These are phyloP conservation scores for Scomberomorus guttatus DNA, from an alignment of 2,797 vertebrate species.

Conservation along the genomic window DNA sequence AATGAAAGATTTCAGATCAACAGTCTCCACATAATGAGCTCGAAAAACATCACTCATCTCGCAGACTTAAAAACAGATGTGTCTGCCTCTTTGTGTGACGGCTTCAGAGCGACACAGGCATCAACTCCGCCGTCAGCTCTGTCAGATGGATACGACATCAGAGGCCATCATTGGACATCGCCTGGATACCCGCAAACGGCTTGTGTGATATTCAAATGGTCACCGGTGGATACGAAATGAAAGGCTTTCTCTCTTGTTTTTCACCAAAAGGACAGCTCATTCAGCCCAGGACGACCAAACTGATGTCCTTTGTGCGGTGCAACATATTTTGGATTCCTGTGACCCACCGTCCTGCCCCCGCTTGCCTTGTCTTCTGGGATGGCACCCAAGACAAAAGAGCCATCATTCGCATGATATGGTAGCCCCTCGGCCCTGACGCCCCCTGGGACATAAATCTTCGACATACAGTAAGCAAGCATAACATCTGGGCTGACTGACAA, in stretches of 20 bases:
- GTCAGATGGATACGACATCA: constrained; percentile 59
- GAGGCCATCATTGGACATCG: constrained; percentile 49
- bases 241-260: constrained; percentile 50
- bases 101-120: constrained; percentile 45
- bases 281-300: constrained; percentile 66
- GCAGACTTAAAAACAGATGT: constrained; percentile 33
- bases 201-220: constrained; percentile 62
- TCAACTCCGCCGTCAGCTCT: constrained; percentile 44
- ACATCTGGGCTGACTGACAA: constrained; percentile 72
- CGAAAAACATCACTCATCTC: constrained; percentile 61
- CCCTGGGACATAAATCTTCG: constrained; percentile 69
- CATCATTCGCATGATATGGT: constrained; percentile 71
- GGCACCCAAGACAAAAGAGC: constrained; percentile 76
- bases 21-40: constrained; percentile 68
- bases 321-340: constrained; percentile 71
- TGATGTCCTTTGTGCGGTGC: constrained; percentile 65
- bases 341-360: constrained; percentile 53
- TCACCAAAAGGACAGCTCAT: constrained; percentile 59
- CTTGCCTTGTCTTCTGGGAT: constrained; percentile 57
- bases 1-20: constrained; percentile 34
- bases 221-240: constrained; percentile 50
- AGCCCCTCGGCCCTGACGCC: constrained; percentile 57
- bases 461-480: constrained; percentile 67
- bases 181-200: constrained; percentile 57
- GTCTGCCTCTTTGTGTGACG: constrained; percentile 58